These are phyloP conservation scores for Philaethria dido DNA, from an alignment of 2,888 invertebrate species.

Conservation along the genomic window DNA sequence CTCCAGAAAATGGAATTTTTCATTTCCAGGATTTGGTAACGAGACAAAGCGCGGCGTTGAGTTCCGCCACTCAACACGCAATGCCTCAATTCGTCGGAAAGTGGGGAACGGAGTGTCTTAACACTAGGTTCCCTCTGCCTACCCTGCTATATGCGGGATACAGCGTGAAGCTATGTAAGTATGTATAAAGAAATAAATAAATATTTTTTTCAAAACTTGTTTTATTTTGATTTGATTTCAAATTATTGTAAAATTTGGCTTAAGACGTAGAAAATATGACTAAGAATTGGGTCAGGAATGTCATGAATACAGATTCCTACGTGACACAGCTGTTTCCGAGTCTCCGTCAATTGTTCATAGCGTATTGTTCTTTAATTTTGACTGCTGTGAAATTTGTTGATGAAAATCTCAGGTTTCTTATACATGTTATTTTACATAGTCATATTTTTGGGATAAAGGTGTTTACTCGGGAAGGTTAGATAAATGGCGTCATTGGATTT, in stretches of 20 bases:
- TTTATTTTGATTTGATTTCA: not conserved
- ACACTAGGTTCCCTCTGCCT: too few species aligned
- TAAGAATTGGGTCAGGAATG: conserved; percentile 29
- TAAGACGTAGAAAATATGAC: conserved; percentile 11
- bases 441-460: not conserved
- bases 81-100: too few species aligned
- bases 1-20: too few species aligned
- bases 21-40: too few species aligned
- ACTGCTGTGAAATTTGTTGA: conserved; percentile 11
- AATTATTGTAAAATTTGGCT: not conserved
- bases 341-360: conserved; percentile 30
- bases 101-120: too few species aligned
- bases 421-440: not conserved
- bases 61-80: too few species aligned
- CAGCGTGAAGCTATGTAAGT: too few species aligned
- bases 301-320: conserved; percentile 34
- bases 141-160: too few species aligned
- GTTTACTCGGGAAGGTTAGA: not conserved
- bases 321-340: conserved; percentile 32
- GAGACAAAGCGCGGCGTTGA: too few species aligned
- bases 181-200: too few species aligned
- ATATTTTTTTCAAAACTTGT: not conserved
- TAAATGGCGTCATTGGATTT: too few species aligned
- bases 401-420: not conserved
- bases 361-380: conserved; percentile 18